Percentiles rank a stretch among this genome's conserved stretches.
phyloP scores from a whole-genome alignment of 2,888 invertebrate genomes.

The Mythimna impura region DNA sequence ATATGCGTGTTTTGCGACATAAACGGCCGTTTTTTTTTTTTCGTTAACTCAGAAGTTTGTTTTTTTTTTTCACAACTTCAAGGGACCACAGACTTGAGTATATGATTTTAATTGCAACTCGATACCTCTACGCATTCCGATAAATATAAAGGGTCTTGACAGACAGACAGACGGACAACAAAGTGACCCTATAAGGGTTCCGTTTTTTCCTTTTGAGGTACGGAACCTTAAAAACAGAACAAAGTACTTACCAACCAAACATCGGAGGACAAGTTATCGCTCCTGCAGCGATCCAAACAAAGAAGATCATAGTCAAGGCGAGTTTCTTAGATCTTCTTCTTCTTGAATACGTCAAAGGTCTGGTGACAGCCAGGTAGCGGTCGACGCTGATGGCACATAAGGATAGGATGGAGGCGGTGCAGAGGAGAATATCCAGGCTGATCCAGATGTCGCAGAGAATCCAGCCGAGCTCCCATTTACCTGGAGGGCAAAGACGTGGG shows the following conservation, averaged over 20 bases:
- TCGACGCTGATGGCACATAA: constrained; percentile 98
- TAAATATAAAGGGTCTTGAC: too few species aligned
- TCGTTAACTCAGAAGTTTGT: too few species aligned
- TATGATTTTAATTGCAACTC: too few species aligned
- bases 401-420: constrained; percentile 98
- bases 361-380: constrained; percentile 97
- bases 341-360: constrained; percentile 97
- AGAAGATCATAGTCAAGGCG: constrained; percentile 96
- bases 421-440: constrained; percentile 97
- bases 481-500: constrained; percentile 77
- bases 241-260: constrained; percentile 94
- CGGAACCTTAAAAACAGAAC: not conserved
- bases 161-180: too few species aligned
- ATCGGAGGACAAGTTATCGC: constrained; percentile 98
- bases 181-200: too few species aligned
- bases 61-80: too few species aligned
- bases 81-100: too few species aligned
- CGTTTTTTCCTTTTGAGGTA: too few species aligned
- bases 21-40: too few species aligned
- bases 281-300: constrained; percentile 97
- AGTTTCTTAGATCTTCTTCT: constrained; percentile 96
- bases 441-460: constrained; percentile 97
- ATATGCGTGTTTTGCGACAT: too few species aligned
- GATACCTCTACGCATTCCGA: too few species aligned
- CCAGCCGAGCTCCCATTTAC: constrained; percentile 97